Percentiles rank a stretch among this genome's conserved stretches.
phyloP scores from a whole-genome alignment of 2,113 vertebrate genomes.

The Megalops atlanticus region DNA sequence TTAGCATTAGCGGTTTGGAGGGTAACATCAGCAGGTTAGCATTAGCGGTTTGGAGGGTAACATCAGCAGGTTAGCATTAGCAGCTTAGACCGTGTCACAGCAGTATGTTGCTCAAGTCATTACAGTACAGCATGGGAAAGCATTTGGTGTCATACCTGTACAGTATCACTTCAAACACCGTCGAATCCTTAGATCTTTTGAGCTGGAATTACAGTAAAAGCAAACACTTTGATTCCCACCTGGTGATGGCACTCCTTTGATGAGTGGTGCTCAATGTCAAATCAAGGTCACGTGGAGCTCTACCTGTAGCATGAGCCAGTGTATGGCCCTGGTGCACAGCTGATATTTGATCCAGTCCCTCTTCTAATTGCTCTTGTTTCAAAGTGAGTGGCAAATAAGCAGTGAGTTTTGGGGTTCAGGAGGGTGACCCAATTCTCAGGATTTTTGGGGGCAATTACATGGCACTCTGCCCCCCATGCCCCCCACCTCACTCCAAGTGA shows the following conservation, averaged over 20 bases:
- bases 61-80: neutral
- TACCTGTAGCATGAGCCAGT: neutral
- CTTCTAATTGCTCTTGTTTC: no score
- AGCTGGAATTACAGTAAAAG: constrained; percentile 58
- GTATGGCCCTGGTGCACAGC: neutral
- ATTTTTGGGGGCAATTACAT: no score
- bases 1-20: no score
- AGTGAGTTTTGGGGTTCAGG: no score
- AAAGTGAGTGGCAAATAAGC: no score
- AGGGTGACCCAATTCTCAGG: no score
- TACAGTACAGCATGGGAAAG: constrained; percentile 60
- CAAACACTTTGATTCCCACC: constrained; percentile 66
- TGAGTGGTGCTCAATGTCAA: no score
- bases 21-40: neutral
- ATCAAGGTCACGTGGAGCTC: no score
- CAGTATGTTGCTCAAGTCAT: constrained; percentile 59
- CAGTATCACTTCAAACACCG: constrained; percentile 72
- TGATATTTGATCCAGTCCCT: no score
- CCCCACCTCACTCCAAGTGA: no score
- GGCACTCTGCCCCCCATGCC: no score
- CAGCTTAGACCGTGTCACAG: neutral
- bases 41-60: neutral
- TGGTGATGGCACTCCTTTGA: no score
- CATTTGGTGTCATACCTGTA: constrained; percentile 64
- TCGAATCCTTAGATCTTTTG: constrained; percentile 57